Evolutionary conservation across 1,140 invertebrate genomes (phyloP).

Genomic region (Drosophila saltans): DNA sequence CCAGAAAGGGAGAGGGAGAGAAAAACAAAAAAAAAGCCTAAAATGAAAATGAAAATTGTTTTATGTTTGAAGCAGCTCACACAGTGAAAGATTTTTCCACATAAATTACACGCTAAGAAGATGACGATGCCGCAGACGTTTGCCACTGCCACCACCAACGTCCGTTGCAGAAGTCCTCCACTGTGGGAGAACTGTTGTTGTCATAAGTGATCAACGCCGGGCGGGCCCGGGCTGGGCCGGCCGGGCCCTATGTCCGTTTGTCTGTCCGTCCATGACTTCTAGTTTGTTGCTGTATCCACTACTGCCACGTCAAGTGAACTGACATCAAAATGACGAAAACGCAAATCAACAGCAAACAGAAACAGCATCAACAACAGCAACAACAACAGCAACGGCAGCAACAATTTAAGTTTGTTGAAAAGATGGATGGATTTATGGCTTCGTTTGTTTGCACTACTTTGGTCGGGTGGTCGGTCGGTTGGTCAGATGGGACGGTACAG

Average conservation of each 20-base stretch:
- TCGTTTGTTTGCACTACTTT: constrained; percentile 42
- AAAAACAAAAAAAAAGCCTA: constrained; percentile 10
- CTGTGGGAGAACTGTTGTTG: constrained; percentile 58
- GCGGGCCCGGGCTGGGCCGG: constrained; percentile 33
- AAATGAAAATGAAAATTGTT: constrained; percentile 72
- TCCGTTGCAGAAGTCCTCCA: not conserved
- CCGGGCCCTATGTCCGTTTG: constrained; percentile 13
- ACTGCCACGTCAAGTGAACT: constrained; percentile 73
- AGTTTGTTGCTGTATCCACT: constrained; percentile 52
- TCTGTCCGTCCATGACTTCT: constrained; percentile 28
- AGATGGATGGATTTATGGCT: constrained; percentile 78
- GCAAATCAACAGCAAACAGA: constrained; percentile 79
- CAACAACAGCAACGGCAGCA: constrained; percentile 1
- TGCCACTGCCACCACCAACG: constrained; percentile 24
- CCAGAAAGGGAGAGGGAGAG: not conserved
- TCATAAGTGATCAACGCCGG: constrained; percentile 77
- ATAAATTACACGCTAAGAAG: constrained; percentile 67
- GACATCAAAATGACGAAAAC: constrained; percentile 81
- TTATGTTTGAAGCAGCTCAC: constrained; percentile 64
- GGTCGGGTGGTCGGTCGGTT: constrained; percentile 6
- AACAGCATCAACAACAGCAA: constrained; percentile 33
- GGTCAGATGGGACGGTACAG: not conserved
- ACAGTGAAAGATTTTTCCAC: constrained; percentile 67
- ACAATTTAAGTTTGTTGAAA: constrained; percentile 68
- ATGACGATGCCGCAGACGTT: constrained; percentile 7